Percentiles rank a stretch among this genome's conserved stretches.
phyloP scores from a whole-genome alignment of 30 jellyfish, hydroid and myxozoan species.

The Calvadosia cruxmelitensis region DNA sequence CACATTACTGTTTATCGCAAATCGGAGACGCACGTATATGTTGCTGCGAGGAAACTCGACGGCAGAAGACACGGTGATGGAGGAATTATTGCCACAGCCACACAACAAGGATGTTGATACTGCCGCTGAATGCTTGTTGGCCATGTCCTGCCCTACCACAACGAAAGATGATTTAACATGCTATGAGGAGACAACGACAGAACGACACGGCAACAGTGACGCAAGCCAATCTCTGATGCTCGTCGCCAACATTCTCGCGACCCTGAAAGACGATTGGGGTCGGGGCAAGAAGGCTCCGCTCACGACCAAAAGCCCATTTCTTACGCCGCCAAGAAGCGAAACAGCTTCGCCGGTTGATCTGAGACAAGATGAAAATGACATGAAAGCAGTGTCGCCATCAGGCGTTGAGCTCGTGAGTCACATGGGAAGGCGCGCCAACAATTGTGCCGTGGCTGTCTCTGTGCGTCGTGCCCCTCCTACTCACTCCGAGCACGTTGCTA shows the following conservation, averaged over 20 bases:
- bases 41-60: not conserved
- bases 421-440: conserved; percentile 21
- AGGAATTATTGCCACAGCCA: conserved; percentile 6
- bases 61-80: not conserved
- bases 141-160: conserved; percentile 53
- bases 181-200: not conserved
- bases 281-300: conserved; percentile 6
- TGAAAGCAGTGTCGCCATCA: no score
- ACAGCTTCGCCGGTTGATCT: conserved; percentile 92
- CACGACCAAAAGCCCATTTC: conserved; percentile 62
- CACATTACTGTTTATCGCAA: not conserved
- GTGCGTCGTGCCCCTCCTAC: not conserved
- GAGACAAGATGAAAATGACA: not conserved
- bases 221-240: conserved; percentile 19
- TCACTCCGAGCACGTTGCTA: not conserved
- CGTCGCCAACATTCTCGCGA: conserved; percentile 76
- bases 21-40: not conserved
- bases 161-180: not conserved
- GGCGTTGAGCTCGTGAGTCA: conserved; percentile 1
- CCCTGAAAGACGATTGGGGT: conserved; percentile 55
- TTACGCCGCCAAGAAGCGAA: conserved; percentile 95
- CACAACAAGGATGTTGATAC: conserved; percentile 60
- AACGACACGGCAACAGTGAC: conserved; percentile 18
- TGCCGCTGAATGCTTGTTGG: conserved; percentile 56
- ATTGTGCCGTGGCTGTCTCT: conserved; percentile 25